A percentile compares a stretch with the other conserved stretches of the same genome.
phyloP scores from a whole-genome alignment of 2,888 invertebrate genomes.

The Folsomia candida region DNA sequence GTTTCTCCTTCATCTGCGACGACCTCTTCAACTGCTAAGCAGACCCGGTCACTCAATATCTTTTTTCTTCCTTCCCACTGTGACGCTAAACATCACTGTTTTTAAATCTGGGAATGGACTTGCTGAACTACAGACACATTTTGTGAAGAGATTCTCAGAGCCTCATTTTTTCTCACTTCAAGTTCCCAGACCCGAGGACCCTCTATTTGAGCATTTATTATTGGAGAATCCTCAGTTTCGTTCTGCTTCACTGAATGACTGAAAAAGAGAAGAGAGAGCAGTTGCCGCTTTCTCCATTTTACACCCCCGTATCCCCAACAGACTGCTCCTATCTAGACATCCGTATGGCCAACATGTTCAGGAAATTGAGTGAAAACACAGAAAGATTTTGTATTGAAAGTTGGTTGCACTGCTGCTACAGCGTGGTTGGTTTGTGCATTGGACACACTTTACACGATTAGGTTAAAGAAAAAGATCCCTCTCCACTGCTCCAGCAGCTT shows the following conservation, averaged over 20 bases:
- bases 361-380: slow-evolving; percentile 24
- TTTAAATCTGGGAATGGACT: background rate
- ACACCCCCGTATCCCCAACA: slow-evolving; percentile 26
- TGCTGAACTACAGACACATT: too few species aligned
- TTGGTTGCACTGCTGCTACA: background rate
- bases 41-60: background rate
- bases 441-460: slow-evolving; percentile 17
- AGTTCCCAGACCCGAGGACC: background rate
- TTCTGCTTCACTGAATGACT: slow-evolving; percentile 11
- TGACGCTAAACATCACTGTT: background rate
- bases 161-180: background rate
- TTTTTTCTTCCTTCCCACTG: background rate
- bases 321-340: slow-evolving; percentile 20
- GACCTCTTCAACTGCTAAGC: background rate
- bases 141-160: background rate
- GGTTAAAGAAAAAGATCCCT: background rate
- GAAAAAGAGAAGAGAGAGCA: slow-evolving; percentile 3
- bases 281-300: slow-evolving; percentile 14
- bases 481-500: background rate
- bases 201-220: slow-evolving; percentile 15
- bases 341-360: slow-evolving; percentile 21
- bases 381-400: slow-evolving; percentile 17
- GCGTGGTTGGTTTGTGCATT: background rate
- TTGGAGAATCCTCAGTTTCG: slow-evolving; percentile 8
- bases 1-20: background rate